phyloP scores from a whole-genome alignment of 2,888 invertebrate species.

The Agrotis segetum region DNA sequence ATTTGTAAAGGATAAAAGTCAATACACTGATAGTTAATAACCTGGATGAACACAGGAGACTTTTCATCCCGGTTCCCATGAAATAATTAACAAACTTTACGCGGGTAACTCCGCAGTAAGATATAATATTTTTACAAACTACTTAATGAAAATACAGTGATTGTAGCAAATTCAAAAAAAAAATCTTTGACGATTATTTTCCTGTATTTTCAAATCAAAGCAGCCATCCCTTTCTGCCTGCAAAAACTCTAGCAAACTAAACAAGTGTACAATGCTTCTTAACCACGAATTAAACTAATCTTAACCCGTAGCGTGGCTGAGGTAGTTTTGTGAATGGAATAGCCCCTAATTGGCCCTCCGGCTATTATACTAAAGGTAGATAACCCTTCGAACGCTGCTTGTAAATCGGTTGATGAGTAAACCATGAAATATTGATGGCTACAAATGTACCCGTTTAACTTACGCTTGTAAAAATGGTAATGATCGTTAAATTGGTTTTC shows the following conservation, averaged over 20 bases:
- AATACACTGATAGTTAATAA: too few species aligned
- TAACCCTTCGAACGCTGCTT: conserved; percentile 68
- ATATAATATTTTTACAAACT: too few species aligned
- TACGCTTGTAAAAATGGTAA: conserved; percentile 27
- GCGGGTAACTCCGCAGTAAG: too few species aligned
- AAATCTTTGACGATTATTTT: too few species aligned
- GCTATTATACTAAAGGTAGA: conserved; percentile 74
- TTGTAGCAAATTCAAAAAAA: too few species aligned
- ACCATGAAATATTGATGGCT: conserved; percentile 45
- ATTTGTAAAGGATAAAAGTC: too few species aligned
- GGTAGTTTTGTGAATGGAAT: conserved; percentile 87
- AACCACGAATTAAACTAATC: conserved; percentile 72
- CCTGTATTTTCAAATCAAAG: too few species aligned
- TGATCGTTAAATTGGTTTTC: conserved; percentile 25
- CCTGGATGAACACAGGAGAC: too few species aligned
- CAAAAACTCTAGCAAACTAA: background rate
- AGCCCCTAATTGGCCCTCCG: conserved; percentile 82
- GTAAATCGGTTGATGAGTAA: conserved; percentile 55
- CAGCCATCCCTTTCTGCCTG: too few species aligned
- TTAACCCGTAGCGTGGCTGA: conserved; percentile 77
- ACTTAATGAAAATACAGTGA: too few species aligned
- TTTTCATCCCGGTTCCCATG: too few species aligned
- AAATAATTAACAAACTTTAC: too few species aligned
- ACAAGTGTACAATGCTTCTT: conserved; percentile 62
- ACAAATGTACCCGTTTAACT: conserved; percentile 41